These are phyloP conservation scores for Hipparchia sbordonii DNA, from an alignment of 2,888 invertebrate genomes.

Conservation along the genomic window DNA sequence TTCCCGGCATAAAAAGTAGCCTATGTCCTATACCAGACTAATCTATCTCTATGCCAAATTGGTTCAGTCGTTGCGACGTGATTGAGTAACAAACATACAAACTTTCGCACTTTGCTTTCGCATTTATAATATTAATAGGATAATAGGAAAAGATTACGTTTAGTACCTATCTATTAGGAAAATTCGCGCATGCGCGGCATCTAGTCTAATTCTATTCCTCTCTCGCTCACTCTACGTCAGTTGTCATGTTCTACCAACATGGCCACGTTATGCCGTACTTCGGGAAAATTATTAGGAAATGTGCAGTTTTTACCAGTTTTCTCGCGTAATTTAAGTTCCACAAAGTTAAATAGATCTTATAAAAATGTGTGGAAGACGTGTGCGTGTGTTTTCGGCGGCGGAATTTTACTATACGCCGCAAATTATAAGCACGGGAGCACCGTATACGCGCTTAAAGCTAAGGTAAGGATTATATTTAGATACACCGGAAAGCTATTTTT, in stretches of 20 bases:
- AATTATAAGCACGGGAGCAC: slow-evolving; percentile 62
- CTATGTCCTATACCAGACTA: no score
- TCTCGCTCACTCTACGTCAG: slow-evolving; percentile 53
- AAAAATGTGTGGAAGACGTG: slow-evolving; percentile 65
- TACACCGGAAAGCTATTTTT: slow-evolving; percentile 32
- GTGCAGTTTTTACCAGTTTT: slow-evolving; percentile 60
- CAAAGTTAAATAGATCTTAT: slow-evolving; percentile 57
- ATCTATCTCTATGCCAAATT: no score
- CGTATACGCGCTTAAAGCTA: slow-evolving; percentile 76
- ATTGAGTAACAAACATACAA: no score
- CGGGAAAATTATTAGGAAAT: slow-evolving; percentile 72
- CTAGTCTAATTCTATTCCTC: neutral
- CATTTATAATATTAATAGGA: no score
- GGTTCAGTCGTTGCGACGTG: no score
- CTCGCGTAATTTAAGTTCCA: slow-evolving; percentile 62
- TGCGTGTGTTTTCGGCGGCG: slow-evolving; percentile 72
- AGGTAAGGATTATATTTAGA: slow-evolving; percentile 60
- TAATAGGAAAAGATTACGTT: no score
- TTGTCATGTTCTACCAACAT: slow-evolving; percentile 76
- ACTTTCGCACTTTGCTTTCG: no score
- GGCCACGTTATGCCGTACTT: slow-evolving; percentile 76
- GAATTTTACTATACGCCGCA: slow-evolving; percentile 65
- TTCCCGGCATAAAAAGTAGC: no score
- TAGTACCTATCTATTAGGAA: no score
- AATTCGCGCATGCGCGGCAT: neutral